These are phyloP conservation scores for Abrostola triplasia DNA, from an alignment of 2,888 invertebrate genomes.

Conservation along the genomic window DNA sequence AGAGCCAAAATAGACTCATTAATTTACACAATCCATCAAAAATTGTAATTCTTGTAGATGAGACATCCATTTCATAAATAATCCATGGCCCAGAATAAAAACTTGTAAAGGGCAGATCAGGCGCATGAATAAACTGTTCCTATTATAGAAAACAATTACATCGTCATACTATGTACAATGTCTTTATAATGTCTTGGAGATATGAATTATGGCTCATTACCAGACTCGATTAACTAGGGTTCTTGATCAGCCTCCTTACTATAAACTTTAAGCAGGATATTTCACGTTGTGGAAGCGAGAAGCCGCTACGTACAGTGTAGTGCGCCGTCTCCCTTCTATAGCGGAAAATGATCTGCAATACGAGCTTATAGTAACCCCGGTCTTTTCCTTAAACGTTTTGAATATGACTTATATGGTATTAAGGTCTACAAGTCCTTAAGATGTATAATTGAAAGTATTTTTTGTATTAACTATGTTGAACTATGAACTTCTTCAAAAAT, in stretches of 20 bases:
- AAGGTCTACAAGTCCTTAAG: too few species aligned
- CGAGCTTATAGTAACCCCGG: too few species aligned
- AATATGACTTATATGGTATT: too few species aligned
- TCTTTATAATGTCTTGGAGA: slow-evolving; percentile 32
- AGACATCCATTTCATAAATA: slow-evolving; percentile 27
- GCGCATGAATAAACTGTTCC: slow-evolving; percentile 30
- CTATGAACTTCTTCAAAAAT: too few species aligned
- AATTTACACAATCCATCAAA: slow-evolving; percentile 24
- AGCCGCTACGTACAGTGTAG: too few species aligned
- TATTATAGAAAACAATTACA: slow-evolving; percentile 35
- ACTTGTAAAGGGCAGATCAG: slow-evolving; percentile 13
- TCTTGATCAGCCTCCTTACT: background rate
- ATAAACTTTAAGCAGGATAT: too few species aligned
- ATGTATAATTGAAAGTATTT: too few species aligned
- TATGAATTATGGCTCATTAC: slow-evolving; percentile 23
- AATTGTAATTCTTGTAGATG: slow-evolving; percentile 15
- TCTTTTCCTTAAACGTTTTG: too few species aligned
- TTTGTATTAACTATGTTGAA: too few species aligned
- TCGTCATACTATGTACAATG: slow-evolving; percentile 28
- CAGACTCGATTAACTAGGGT: background rate
- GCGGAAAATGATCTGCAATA: too few species aligned
- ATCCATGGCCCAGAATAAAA: slow-evolving; percentile 27
- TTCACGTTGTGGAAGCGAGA: too few species aligned
- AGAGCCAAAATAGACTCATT: slow-evolving; percentile 6
- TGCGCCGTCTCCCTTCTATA: too few species aligned